A percentile compares a stretch with the other conserved stretches of the same genome.
These are phyloP conservation scores for Scaptomyza tumidula DNA, from an alignment of 2,888 invertebrate species.

Conservation along the genomic window DNA sequence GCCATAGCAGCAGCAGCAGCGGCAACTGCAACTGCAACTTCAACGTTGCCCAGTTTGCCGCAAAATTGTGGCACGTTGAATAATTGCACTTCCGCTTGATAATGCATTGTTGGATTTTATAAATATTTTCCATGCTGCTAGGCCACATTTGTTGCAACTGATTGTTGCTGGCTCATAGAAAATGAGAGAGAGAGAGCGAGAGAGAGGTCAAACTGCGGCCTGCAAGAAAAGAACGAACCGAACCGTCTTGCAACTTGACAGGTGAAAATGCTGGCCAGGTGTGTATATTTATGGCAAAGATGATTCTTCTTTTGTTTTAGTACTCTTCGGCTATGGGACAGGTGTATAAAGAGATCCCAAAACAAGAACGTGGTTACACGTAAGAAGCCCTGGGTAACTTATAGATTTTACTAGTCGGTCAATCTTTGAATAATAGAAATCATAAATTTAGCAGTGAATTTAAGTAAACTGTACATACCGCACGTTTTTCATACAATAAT, in stretches of 20 bases:
- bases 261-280: slow-evolving; percentile 59
- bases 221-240: slow-evolving; percentile 11
- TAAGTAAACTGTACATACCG: neutral
- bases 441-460: too few relatives aligned
- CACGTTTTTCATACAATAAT: slow-evolving; percentile 44
- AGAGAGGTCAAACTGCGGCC: slow-evolving; percentile 36
- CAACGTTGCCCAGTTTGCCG: slow-evolving; percentile 60
- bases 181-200: slow-evolving; percentile 26
- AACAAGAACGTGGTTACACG: neutral
- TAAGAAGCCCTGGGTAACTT: neutral
- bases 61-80: slow-evolving; percentile 80
- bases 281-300: slow-evolving; percentile 30
- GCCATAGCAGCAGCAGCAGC: slow-evolving; percentile 12
- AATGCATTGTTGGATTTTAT: slow-evolving; percentile 80
- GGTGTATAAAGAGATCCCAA: slow-evolving; percentile 1
- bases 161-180: slow-evolving; percentile 24
- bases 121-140: slow-evolving; percentile 72
- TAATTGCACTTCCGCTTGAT: slow-evolving; percentile 80
- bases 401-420: neutral
- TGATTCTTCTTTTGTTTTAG: slow-evolving; percentile 7
- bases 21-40: slow-evolving; percentile 25
- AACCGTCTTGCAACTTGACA: slow-evolving; percentile 42
- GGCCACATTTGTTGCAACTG: slow-evolving; percentile 36
- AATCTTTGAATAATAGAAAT: neutral
- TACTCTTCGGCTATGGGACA: slow-evolving; percentile 6